Base-by-base conservation (phyloP, 1,140 invertebrate species). In the Heliconius eleuchia region DNA sequence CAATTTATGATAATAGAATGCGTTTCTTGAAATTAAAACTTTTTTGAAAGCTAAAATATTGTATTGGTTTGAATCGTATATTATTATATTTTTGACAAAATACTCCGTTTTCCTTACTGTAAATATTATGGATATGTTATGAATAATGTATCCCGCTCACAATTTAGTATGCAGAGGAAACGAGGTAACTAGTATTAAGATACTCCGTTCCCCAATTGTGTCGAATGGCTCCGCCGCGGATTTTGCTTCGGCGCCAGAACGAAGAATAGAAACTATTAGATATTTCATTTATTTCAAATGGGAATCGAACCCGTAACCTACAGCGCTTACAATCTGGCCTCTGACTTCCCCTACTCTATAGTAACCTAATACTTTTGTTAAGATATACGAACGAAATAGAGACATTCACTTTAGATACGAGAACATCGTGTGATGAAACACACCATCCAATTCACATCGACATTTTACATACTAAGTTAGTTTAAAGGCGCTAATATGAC, bases 401-500 rank as follows among this genome's bases (percentile, higher is more conserved):
- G 84, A 82, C 81, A 79, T 85, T 83, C 85, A 84, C 71, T 83
- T 74, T 74, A 81, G 84, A 86, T 85, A 86, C 84, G 83, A 83
- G 79, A 83, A 81, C 42, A 34, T 66, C 27, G 60, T 30, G 27
- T 30, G 60, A 66, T 66, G 60, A 66, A 66, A 30, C 11, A 66
- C 60, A 66, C 60, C 60, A 30, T 66, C 60, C 27, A 30, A n/a
- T 66, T 66, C 60, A 30, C 60, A 66, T 23, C 9, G 11, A 66
- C 11, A 66, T 30, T 66, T 66, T 66, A 13, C 60, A 18, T 30
- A 66, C 60, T 18, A 30, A 66, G 60, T 66, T 66, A 66, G 23
- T 23, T 66, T 5, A 16, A 66, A 66, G 27, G 27, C 16, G 60
- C 60, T 66, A 66, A 66, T 30, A 66, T 27, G 60, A 6, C 60